Percentiles rank a stretch among this genome's conserved stretches.
Conservation (phyloP, 2,888 invertebrate genomes). For the Yponomeuta malinellus region DNA sequence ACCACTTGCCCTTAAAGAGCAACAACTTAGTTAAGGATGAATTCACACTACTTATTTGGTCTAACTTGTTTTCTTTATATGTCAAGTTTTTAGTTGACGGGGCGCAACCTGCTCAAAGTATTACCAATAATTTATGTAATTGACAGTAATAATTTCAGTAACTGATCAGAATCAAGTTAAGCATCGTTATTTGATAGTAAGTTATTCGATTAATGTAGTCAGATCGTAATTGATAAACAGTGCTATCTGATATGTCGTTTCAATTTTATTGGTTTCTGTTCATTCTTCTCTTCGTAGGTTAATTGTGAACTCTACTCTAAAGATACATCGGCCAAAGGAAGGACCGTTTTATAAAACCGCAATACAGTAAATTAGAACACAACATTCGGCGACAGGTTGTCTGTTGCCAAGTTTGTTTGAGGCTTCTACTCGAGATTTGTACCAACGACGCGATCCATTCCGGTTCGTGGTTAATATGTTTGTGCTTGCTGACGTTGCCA, state of each 20-base stretch:
- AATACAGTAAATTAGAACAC: neutral
- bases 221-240: too few species aligned
- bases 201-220: too few species aligned
- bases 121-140: too few species aligned
- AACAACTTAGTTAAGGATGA: neutral
- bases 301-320: neutral
- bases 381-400: conserved; percentile 55
- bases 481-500: too few species aligned
- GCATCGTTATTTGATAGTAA: too few species aligned
- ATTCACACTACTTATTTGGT: neutral
- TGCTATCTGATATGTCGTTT: too few species aligned
- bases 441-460: too few species aligned
- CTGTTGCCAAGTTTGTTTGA: conserved; percentile 50
- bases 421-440: conserved; percentile 20
- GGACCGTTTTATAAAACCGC: conserved; percentile 3
- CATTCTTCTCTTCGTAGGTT: neutral
- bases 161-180: too few species aligned
- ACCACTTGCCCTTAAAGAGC: neutral
- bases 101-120: too few species aligned
- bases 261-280: neutral
- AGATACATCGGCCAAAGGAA: neutral
- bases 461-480: too few species aligned
- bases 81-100: neutral
- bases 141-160: too few species aligned
- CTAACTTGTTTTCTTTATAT: neutral